Base-by-base conservation (phyloP, 2,888 invertebrate genomes). In the Acanthosepion pharaonis region DNA sequence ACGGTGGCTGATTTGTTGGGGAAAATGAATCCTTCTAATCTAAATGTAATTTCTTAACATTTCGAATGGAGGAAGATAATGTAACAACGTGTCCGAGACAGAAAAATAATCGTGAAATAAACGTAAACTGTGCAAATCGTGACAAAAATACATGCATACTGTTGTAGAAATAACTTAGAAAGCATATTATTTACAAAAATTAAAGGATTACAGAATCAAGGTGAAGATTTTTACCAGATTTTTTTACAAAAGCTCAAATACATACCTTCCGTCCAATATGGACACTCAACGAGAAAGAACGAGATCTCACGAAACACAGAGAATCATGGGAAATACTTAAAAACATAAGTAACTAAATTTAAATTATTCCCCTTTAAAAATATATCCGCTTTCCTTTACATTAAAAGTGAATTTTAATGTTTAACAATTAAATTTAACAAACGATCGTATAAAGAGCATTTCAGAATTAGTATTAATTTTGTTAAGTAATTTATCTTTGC, bases 311-410 rank as follows among this genome's bases (percentile, higher is more conserved):
- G 0, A 78, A 11, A 4, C 8, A 3, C 3, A n/a, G 78, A 78
- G 78, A 78, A 78, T 78, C 5, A 15, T 78, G 78, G 78, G 78
- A 78, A 78, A 78, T n/a, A 5, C 42, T 78, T 18, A 11, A 78
- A 78, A 78, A 1, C n/a, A n/a, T n/a, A 9, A 15, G 1, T 11
- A 5, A n/a, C 11, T 4, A 78, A n/a, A n/a, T n/a, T n/a, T n/a
- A n/a, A 78, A n/a, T 78, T 78, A 78, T 78, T n/a, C 78, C 78
- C n/a, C 78, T 78, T 78, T 78, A 78, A 78, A 42, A 78, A 78
- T 78, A n/a, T 9, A n/a, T 15, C 78, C 78, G n/a, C n/a, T n/a
- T 9, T 25, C 0, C 8, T n/a, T n/a, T n/a, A n/a, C n/a, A n/a
- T n/a, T n/a, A n/a, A 20, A 2, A n/a, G 0, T 64, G 18, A 59